These are phyloP conservation scores for Vollenhovia emeryi DNA, from an alignment of 1,140 invertebrate genomes.

Conservation along the genomic window DNA sequence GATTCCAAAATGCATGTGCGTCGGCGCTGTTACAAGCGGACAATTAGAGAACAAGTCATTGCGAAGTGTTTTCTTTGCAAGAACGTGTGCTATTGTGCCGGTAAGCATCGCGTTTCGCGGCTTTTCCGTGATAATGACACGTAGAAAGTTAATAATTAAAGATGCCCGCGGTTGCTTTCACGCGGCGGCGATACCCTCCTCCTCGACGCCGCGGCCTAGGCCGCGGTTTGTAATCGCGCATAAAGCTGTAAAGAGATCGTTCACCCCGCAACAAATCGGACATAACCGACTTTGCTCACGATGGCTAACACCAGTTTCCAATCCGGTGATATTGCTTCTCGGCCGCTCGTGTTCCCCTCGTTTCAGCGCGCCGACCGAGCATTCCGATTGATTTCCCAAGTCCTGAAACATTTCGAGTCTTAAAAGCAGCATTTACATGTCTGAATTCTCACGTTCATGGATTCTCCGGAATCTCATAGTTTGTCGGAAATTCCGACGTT, in stretches of 20 bases:
- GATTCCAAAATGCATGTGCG: neutral
- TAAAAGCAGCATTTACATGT: conserved; percentile 18
- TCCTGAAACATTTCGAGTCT: conserved; percentile 25
- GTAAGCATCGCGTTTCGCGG: neutral
- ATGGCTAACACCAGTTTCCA: conserved; percentile 46
- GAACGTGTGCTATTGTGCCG: neutral
- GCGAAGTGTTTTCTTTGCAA: neutral
- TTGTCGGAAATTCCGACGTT: neutral
- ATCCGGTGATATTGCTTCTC: conserved; percentile 40
- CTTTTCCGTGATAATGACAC: conserved; percentile 20
- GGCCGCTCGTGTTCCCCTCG: neutral
- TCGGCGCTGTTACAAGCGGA: neutral
- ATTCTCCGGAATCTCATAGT: neutral
- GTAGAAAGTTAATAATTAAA: conserved; percentile 59
- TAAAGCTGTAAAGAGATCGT: conserved; percentile 51
- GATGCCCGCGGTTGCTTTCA: conserved; percentile 41
- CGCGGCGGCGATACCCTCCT: neutral
- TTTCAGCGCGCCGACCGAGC: conserved; percentile 1
- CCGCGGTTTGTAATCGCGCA: conserved; percentile 33
- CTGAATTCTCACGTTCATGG: neutral
- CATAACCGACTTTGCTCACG: conserved; percentile 46
- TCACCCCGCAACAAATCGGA: conserved; percentile 57
- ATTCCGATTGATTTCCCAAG: conserved; percentile 53
- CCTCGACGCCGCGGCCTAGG: neutral
- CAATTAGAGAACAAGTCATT: neutral